Conservation (phyloP, 1,140 invertebrate species). For the Euschistus heros region DNA sequence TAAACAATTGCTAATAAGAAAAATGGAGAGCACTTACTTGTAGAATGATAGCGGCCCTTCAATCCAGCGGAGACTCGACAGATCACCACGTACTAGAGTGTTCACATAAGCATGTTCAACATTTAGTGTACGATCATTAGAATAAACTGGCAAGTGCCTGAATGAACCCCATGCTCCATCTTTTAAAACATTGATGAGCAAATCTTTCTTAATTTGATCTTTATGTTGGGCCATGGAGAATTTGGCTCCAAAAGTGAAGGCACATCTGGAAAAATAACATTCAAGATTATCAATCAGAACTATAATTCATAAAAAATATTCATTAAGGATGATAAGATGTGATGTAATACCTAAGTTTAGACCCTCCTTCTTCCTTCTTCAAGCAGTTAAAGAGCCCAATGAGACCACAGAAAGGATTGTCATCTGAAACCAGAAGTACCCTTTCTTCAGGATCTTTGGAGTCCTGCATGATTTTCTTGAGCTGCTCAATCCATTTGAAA, state of each 20-base stretch:
- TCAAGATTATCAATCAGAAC: not conserved
- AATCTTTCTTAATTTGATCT: slow-evolving; percentile 58
- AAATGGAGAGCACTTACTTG: not conserved
- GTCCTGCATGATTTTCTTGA: slow-evolving; percentile 58
- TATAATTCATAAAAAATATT: not conserved
- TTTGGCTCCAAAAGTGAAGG: slow-evolving; percentile 18
- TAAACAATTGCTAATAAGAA: not conserved
- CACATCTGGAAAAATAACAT: slow-evolving; percentile 19
- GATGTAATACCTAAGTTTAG: slow-evolving; percentile 47
- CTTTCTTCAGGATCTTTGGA: slow-evolving; percentile 45
- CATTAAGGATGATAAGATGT: not conserved
- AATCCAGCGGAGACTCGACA: slow-evolving; percentile 87
- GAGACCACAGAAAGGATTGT: slow-evolving; percentile 59
- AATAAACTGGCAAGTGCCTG: slow-evolving; percentile 60
- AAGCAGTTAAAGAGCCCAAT: slow-evolving; percentile 84
- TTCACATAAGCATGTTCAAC: slow-evolving; percentile 86
- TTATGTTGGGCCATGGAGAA: not conserved
- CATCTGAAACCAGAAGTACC: slow-evolving; percentile 59
- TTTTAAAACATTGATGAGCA: slow-evolving; percentile 72
- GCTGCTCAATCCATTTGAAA: slow-evolving; percentile 68
- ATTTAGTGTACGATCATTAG: slow-evolving; percentile 47
- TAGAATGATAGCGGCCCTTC: slow-evolving; percentile 59
- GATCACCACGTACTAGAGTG: slow-evolving; percentile 75
- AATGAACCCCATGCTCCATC: slow-evolving; percentile 71
- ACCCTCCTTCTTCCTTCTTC: slow-evolving; percentile 67